Conservation (phyloP, 2,888 invertebrate species). For the Leptinotarsa peninsularis region DNA sequence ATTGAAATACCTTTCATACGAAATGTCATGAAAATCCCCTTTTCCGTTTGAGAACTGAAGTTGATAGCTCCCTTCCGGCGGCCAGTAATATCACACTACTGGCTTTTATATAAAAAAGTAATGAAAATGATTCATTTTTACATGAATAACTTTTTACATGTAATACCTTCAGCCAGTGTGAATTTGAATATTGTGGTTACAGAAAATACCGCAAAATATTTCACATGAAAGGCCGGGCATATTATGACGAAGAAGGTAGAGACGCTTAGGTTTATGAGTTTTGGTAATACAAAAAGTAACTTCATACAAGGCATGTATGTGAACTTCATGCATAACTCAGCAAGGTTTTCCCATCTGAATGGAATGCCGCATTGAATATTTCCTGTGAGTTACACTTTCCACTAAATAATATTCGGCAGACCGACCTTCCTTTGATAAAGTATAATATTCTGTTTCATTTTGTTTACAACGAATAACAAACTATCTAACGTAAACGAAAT, state of each 20-base stretch:
- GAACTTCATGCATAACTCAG: conserved; percentile 55
- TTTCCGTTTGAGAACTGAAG: too few species aligned
- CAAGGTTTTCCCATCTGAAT: conserved; percentile 40
- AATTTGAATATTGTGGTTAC: conserved; percentile 20
- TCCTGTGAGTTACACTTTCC: conserved; percentile 33
- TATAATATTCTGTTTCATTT: conserved; percentile 47
- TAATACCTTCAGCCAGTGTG: too few species aligned
- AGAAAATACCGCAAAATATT: conserved; percentile 50
- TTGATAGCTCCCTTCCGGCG: too few species aligned
- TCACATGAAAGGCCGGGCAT: conserved; percentile 47
- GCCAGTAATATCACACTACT: too few species aligned
- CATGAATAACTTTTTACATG: too few species aligned
- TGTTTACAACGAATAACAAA: conserved; percentile 4
- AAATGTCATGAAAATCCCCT: too few species aligned
- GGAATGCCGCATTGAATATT: conserved; percentile 34
- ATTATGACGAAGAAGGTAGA: conserved; percentile 50
- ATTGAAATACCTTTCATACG: too few species aligned
- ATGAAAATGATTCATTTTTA: too few species aligned
- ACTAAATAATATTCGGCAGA: conserved; percentile 38
- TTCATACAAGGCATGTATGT: conserved; percentile 54
- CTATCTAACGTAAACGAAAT: neutral
- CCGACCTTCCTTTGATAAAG: conserved; percentile 52
- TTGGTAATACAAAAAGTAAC: conserved; percentile 51
- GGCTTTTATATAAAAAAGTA: too few species aligned
- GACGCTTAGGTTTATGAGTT: conserved; percentile 37